Conservation (phyloP, 1,140 invertebrate genomes). For the Arctopsyche grandis region DNA sequence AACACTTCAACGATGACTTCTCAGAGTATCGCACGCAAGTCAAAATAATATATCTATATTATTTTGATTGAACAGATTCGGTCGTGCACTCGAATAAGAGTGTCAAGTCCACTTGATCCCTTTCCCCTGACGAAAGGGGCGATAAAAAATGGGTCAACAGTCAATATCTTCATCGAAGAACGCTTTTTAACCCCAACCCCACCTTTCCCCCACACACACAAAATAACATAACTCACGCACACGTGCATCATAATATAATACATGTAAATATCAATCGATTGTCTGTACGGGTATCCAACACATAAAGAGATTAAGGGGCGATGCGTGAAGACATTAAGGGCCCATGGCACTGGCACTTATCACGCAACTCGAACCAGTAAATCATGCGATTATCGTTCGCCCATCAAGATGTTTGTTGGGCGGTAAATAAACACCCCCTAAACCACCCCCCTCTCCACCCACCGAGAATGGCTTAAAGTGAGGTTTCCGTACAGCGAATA, state of each 20-base stretch:
- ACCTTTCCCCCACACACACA: not conserved
- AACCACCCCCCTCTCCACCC: not conserved
- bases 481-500: constrained; percentile 17
- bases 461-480: not conserved
- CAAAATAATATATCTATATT: too few species aligned
- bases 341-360: constrained; percentile 7
- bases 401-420: constrained; percentile 25
- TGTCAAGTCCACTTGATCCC: constrained; percentile 19
- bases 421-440: not conserved
- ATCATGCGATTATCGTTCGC: constrained; percentile 28
- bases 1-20: too few species aligned
- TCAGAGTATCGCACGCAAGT: too few species aligned
- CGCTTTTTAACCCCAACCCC: constrained; percentile 1
- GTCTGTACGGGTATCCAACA: not conserved
- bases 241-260: too few species aligned
- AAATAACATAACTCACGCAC: not conserved
- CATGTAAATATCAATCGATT: not conserved
- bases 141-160: constrained; percentile 28
- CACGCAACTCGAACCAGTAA: constrained; percentile 24
- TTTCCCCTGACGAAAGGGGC: constrained; percentile 2
- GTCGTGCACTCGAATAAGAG: not conserved
- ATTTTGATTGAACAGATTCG: constrained; percentile 11
- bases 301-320: constrained; percentile 5
- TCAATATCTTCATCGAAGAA: constrained; percentile 22
- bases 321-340: constrained; percentile 20